Evolutionary conservation across 2,888 invertebrate genomes (phyloP).

Genomic region (Leptinotarsa rubiginosa): DNA sequence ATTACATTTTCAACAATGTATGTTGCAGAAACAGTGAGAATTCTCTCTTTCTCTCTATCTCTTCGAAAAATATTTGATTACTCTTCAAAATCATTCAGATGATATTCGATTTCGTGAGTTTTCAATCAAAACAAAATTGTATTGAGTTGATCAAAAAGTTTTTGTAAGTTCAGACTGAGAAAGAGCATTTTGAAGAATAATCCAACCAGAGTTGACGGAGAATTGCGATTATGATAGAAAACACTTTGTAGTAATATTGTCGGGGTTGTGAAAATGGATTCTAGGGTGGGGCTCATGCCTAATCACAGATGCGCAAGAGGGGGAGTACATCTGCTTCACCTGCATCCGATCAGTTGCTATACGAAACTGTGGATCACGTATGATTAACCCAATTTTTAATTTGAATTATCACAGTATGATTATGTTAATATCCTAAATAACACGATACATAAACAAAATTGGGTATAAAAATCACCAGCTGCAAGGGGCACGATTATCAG

Average conservation of each 20-base stretch:
- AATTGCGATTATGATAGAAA: conserved; percentile 14
- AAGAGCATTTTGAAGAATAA: conserved; percentile 20
- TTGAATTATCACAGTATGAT: conserved; percentile 77
- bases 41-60: not conserved
- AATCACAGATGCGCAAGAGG: conserved; percentile 41
- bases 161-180: not conserved
- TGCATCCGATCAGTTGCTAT: conserved; percentile 31
- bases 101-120: no score
- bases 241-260: conserved; percentile 46
- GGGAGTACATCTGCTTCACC: conserved; percentile 15
- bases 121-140: no score
- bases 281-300: conserved; percentile 33
- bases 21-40: not conserved
- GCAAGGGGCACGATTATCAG: conserved; percentile 30
- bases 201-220: conserved; percentile 15
- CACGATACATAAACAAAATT: conserved; percentile 63
- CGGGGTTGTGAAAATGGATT: conserved; percentile 46
- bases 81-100: not conserved
- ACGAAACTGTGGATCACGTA: conserved; percentile 40
- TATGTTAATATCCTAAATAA: conserved; percentile 66
- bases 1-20: conserved; percentile 6
- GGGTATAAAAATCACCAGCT: conserved; percentile 62
- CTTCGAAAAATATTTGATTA: not conserved
- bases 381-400: conserved; percentile 75
- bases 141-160: no score